Evolutionary conservation across 2,888 invertebrate genomes (phyloP), one percentile per base, ranked within the genome.

Genomic region (Galeopsomyia nigrocyanea): DNA sequence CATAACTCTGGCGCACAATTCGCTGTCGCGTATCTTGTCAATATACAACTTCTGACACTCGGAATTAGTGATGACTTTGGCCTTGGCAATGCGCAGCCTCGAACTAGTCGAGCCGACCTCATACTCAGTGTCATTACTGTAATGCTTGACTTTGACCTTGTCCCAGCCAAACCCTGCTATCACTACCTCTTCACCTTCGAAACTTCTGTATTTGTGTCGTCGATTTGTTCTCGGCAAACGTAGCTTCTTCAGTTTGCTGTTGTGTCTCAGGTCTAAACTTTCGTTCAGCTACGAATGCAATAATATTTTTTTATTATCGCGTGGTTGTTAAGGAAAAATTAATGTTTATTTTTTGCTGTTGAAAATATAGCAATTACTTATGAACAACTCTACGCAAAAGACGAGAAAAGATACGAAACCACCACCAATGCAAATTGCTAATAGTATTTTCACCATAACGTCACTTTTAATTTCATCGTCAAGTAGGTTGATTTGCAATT

Each of bases 121-220:
- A 39, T 67, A 68, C 21, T 71, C 71, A 0, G 53, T 68, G 1
- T 58, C 56, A 22, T 74, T 71, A 6, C 19, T 47, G 39, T 10
- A 19, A 14, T 14, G 10, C 10, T 62, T 74, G 1, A 74, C 58
- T 21, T 62, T 65, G 6, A 71, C 66, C 13, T 65, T 74, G 51
- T 74, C 21, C 71, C 74, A 74, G 7, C 71, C 74, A 13, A 71
- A 74, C 0, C 71, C 74, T 9, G 71, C 22, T 22, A 74, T 68
- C 1, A 50, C 3, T 2, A 53, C 56, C 1, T 21, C 31, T 1
- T 57, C 21, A 5, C 62, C 69, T 14, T 62, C 71, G 49, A 65
- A 74, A 10, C 67, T 31, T 39, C 46, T 47, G 31, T 63, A 74
- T 2, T 70, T 47, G 22, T 56, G 26, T 13, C 46, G 47, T 46